A percentile compares a stretch with the other conserved stretches of the same genome.
Conservation (phyloP, 2,113 vertebrate genomes). For the Triplophysa siluroides region DNA sequence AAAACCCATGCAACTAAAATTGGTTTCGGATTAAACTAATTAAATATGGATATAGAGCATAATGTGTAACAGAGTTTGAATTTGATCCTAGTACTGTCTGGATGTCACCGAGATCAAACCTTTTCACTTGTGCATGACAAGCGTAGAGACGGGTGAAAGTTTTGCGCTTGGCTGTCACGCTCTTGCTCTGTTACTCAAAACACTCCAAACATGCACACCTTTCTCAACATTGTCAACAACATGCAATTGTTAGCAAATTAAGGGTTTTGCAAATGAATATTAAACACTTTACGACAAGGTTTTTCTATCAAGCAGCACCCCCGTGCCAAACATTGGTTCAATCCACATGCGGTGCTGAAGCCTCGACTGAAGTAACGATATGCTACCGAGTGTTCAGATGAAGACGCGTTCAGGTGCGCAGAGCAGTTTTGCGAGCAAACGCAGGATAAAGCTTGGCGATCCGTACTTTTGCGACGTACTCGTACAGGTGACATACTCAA, state of each 20-base stretch:
- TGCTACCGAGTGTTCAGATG: constrained; percentile 9
- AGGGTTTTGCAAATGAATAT: neutral
- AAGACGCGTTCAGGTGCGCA: constrained; percentile 4
- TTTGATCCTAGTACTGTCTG: neutral
- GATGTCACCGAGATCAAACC: neutral
- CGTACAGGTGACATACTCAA: neutral
- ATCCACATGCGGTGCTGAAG: constrained; percentile 25
- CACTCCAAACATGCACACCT: neutral
- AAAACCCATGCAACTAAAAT: neutral
- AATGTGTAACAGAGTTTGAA: neutral
- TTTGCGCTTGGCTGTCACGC: neutral
- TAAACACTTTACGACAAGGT: neutral
- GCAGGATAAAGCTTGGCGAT: neutral
- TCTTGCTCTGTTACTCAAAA: neutral
- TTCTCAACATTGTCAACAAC: neutral
- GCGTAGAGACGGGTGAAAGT: neutral
- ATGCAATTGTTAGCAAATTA: neutral
- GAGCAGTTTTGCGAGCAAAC: neutral
- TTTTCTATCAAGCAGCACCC: neutral
- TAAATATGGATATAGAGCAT: constrained; percentile 4
- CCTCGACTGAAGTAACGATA: neutral
- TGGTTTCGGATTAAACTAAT: neutral
- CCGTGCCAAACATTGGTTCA: constrained; percentile 20
- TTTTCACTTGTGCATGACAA: neutral
- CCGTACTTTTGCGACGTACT: constrained; percentile 5